phyloP scores from a whole-genome alignment of 2,888 invertebrate genomes.

The Hedya salicella region DNA sequence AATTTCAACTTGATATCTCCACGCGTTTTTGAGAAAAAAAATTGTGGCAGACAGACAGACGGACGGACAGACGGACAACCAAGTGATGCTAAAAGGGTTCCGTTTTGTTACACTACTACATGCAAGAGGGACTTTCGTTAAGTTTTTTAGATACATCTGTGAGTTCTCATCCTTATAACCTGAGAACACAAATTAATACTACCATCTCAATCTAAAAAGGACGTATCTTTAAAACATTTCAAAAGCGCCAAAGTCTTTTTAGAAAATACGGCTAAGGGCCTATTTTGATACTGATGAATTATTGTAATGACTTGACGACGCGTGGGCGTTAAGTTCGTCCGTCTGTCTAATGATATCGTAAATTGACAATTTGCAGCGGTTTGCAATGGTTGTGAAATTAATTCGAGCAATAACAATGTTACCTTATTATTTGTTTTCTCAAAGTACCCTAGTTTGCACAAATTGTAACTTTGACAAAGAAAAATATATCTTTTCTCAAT shows the following conservation, averaged over 20 bases:
- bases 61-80: too few species aligned
- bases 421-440: too few species aligned
- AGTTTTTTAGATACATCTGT: not conserved
- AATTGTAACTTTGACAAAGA: too few species aligned
- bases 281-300: constrained; percentile 21
- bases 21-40: too few species aligned
- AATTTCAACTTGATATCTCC: too few species aligned
- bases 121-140: too few species aligned
- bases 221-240: not conserved
- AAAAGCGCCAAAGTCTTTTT: not conserved
- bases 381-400: constrained; percentile 3
- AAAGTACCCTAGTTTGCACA: too few species aligned
- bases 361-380: not conserved
- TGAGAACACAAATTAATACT: constrained; percentile 7
- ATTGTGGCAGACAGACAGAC: too few species aligned
- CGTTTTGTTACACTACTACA: too few species aligned
- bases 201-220: not conserved
- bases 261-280: not conserved
- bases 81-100: too few species aligned
- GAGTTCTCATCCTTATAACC: constrained; percentile 1
- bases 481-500: too few species aligned
- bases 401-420: too few species aligned
- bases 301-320: constrained; percentile 5
- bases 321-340: constrained; percentile 10
- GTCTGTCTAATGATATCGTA: constrained; percentile 10